Evolutionary conservation across 2,113 vertebrate species (phyloP).

Genomic region (Baryphthengus martii): DNA sequence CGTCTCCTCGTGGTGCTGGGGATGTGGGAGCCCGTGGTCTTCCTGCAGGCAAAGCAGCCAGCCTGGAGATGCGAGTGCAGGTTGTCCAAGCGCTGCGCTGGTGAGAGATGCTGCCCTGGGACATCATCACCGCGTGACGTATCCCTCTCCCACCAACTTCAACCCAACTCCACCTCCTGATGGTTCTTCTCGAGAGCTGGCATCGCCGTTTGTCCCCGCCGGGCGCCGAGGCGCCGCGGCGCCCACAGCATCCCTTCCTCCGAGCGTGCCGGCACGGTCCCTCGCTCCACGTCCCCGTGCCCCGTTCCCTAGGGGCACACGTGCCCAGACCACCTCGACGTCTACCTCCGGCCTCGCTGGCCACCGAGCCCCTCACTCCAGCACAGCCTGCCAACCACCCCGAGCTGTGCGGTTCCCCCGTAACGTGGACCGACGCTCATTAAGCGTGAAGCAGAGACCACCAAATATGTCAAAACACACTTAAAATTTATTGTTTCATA

Average conservation of each 20-base stretch:
- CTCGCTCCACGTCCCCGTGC: rapidly evolving
- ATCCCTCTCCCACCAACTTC: neutral
- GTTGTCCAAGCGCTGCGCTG: neutral
- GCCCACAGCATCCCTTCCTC: neutral
- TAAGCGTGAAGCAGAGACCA: constrained; percentile 58
- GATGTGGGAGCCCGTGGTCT: neutral
- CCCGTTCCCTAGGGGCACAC: neutral
- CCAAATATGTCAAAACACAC: constrained; percentile 68
- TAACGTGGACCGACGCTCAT: constrained; percentile 50
- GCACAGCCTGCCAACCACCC: constrained; percentile 7
- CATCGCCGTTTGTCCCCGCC: rapidly evolving
- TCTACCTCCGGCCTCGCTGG: neutral
- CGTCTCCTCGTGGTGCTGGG: neutral
- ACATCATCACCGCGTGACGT: rapidly evolving
- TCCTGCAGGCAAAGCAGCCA: neutral
- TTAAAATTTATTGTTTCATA: constrained; percentile 58
- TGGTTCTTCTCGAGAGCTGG: neutral
- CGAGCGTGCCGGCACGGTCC: rapidly evolving
- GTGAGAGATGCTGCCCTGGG: neutral
- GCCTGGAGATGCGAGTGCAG: neutral
- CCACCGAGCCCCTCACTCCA: neutral
- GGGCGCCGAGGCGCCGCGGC: rapidly evolving
- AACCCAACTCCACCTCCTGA: neutral
- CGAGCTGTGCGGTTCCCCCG: constrained; percentile 14
- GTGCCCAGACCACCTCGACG: neutral